Evolutionary conservation across 1,140 invertebrate genomes (phyloP), one percentile per base, ranked within the genome.

Genomic region (Anoplolepis gracilipes): DNA sequence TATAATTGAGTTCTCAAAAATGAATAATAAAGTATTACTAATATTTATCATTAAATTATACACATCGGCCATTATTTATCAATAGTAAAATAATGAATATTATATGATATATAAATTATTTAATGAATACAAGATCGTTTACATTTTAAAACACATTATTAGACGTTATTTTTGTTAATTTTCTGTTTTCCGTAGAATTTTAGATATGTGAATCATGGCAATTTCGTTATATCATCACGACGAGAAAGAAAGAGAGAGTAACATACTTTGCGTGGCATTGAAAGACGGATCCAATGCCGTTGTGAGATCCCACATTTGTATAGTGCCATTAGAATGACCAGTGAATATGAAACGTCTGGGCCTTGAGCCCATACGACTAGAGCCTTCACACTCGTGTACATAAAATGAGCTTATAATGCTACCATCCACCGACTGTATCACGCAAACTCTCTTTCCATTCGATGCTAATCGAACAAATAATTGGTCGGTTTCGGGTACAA

Each of bases 251-350:
- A 73, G 59, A 69, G 79, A 87, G 67, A 59, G 76, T 78, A 19
- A 86, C 85, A 93, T 94, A 97, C 96, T 96, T 93, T 95, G 95
- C 93, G 96, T 95, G 91, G 96, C 95, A 95, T 97, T 97, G 91
- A 96, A 95, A 92, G 97, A 95, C 76, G 97, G 96, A 94, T 99
- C 98, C 25, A 99, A 95, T 64, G 98, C 99, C 11, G 98, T 99
- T 3, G 98, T 99, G 46, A 99, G 95, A 95, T 99, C 99, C 99
- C 99, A 99, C 98, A 99, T 99, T 96, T 99, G 99, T 90, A 99
- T 97, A 70, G 97, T 97, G 65, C 99, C 99, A 93, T 98, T 99
- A 22, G 97, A 97, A 93, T 99, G 99, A 6, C 99, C 99, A 22
- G 99, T 99, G 88, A 99, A 98, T 90, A 99, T 97, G 92, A 99